A percentile compares a stretch with the other conserved stretches of the same genome.
phyloP scores from a whole-genome alignment of 2,797 vertebrate species.

The Mus minutoides region DNA sequence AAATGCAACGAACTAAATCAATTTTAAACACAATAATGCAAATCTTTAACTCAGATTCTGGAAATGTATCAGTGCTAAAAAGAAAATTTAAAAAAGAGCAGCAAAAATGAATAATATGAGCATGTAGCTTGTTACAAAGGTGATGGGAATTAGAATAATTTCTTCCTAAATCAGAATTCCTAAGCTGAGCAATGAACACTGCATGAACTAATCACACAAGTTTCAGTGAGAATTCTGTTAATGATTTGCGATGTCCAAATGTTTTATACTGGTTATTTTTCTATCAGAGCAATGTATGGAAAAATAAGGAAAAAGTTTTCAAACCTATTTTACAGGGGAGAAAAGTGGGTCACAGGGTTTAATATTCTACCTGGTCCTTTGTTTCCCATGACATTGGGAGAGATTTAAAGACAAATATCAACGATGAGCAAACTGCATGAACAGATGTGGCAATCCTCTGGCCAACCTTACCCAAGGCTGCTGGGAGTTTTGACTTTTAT shows the following conservation, averaged over 20 bases:
- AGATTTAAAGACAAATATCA: background rate
- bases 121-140: constrained; percentile 8
- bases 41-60: background rate
- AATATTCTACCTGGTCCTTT: background rate
- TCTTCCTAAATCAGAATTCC: background rate
- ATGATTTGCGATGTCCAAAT: background rate
- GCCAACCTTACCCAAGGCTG: background rate
- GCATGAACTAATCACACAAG: background rate
- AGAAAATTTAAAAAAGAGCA: background rate
- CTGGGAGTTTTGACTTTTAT: background rate
- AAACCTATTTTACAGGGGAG: background rate
- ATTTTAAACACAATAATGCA: background rate
- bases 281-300: background rate
- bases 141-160: background rate
- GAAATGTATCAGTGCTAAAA: background rate
- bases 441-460: background rate
- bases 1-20: background rate
- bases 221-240: background rate
- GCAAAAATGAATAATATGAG: background rate
- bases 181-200: background rate
- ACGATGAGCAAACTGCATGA: background rate
- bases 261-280: background rate
- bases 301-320: background rate
- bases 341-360: background rate
- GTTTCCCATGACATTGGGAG: background rate